Percentiles rank a stretch among this genome's conserved stretches.
Conservation (phyloP, 2,888 invertebrate genomes). For the Scaeva pyrastri region DNA sequence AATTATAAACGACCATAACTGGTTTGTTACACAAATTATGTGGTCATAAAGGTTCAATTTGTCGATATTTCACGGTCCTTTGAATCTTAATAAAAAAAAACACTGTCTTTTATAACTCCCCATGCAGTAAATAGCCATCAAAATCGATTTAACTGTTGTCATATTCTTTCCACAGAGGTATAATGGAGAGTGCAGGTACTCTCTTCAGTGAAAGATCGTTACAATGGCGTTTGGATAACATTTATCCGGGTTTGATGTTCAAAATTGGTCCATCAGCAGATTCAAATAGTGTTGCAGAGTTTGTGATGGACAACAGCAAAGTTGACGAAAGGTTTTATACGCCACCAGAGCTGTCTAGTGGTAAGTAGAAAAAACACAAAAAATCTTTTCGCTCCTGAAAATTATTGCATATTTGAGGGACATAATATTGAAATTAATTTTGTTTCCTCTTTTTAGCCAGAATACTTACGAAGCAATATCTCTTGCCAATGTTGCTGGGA, state of each 20-base stretch:
- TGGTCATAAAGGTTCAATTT: too few species aligned
- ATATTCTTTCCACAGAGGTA: slow-evolving; percentile 84
- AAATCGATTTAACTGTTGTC: neutral
- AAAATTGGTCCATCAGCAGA: slow-evolving; percentile 89
- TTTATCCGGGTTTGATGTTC: slow-evolving; percentile 91
- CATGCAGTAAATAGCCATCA: too few species aligned
- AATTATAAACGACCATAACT: too few species aligned
- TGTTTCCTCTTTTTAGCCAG: slow-evolving; percentile 86
- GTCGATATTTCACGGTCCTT: too few species aligned
- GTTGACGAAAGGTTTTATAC: slow-evolving; percentile 84
- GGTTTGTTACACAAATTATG: too few species aligned
- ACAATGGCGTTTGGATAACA: slow-evolving; percentile 89
- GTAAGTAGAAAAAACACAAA: slow-evolving; percentile 75
- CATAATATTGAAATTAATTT: neutral
- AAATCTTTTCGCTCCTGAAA: neutral
- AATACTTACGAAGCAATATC: slow-evolving; percentile 88
- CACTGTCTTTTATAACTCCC: too few species aligned
- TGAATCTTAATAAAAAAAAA: too few species aligned
- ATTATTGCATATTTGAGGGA: slow-evolving; percentile 61
- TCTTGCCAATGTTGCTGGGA: slow-evolving; percentile 91
- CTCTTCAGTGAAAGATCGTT: slow-evolving; percentile 89
- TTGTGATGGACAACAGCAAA: slow-evolving; percentile 87
- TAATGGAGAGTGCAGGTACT: slow-evolving; percentile 88
- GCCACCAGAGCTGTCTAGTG: slow-evolving; percentile 81
- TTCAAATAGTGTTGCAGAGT: slow-evolving; percentile 90